Percentiles rank a stretch among this genome's conserved stretches.
Conservation (phyloP, 2,797 vertebrate genomes). For the Aphelocoma californica region DNA sequence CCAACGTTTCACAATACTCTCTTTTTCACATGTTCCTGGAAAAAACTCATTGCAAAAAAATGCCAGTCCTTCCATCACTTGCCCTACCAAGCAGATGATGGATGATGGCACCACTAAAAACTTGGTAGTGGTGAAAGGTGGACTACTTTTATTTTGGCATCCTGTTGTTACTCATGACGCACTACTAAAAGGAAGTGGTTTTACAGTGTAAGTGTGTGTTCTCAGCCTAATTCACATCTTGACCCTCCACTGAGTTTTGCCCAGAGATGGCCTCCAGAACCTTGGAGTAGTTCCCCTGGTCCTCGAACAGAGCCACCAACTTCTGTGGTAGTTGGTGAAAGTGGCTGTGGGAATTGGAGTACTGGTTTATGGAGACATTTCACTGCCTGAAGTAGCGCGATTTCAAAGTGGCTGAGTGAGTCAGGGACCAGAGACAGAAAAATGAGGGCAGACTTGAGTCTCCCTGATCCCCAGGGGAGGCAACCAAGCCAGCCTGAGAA, state of each 20-base stretch:
- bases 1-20: background rate
- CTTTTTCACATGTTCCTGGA: background rate
- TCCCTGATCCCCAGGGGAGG: background rate
- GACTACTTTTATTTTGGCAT: constrained; percentile 16
- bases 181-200: constrained; percentile 21
- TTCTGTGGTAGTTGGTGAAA: background rate
- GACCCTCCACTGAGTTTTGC: background rate
- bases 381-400: background rate
- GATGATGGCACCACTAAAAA: constrained; percentile 11
- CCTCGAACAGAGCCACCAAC: background rate
- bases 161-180: background rate
- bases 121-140: background rate
- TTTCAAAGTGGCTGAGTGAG: background rate
- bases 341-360: background rate
- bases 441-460: background rate
- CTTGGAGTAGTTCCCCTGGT: background rate
- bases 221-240: background rate
- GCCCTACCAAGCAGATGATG: background rate
- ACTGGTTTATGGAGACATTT: constrained; percentile 11
- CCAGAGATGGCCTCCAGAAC: background rate
- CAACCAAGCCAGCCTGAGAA: background rate
- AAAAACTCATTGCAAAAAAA: background rate
- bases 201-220: constrained; percentile 11
- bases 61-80: background rate
- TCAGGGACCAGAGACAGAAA: background rate